phyloP scores from a whole-genome alignment of 2,797 vertebrate genomes.

The Tragelaphus oryx region DNA sequence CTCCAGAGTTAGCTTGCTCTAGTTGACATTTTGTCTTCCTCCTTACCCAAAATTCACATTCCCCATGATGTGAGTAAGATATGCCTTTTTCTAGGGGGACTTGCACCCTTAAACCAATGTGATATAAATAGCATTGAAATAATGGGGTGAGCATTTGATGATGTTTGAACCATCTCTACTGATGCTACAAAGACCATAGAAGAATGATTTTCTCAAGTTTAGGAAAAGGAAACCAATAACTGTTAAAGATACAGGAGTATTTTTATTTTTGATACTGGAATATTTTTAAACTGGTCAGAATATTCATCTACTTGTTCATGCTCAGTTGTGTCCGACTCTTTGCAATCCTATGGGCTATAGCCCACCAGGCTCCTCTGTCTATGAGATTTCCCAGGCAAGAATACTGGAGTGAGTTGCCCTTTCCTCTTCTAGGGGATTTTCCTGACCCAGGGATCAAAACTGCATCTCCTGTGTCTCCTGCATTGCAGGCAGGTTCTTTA shows the following conservation, averaged over 20 bases:
- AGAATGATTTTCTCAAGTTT: neutral
- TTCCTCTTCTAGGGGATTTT: neutral
- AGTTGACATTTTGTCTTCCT: neutral
- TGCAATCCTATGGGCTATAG: neutral
- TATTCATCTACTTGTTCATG: neutral
- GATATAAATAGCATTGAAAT: neutral
- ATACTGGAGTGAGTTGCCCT: neutral
- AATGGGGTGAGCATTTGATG: neutral
- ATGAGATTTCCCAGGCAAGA: neutral
- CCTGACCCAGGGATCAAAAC: neutral
- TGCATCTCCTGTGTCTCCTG: neutral
- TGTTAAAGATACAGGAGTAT: neutral
- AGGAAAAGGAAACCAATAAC: neutral
- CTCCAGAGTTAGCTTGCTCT: neutral
- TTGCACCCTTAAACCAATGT: neutral
- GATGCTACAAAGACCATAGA: neutral
- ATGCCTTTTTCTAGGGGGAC: neutral
- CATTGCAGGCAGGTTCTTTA: neutral
- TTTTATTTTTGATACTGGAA: neutral
- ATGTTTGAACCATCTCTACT: neutral
- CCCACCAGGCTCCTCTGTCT: neutral
- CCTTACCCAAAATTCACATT: neutral
- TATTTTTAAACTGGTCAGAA: slow-evolving; percentile 4
- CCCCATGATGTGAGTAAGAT: neutral
- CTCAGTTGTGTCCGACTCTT: neutral